Evolutionary conservation across 1,140 invertebrate genomes (phyloP).

Genomic region (Oncopodura yosiiana): DNA sequence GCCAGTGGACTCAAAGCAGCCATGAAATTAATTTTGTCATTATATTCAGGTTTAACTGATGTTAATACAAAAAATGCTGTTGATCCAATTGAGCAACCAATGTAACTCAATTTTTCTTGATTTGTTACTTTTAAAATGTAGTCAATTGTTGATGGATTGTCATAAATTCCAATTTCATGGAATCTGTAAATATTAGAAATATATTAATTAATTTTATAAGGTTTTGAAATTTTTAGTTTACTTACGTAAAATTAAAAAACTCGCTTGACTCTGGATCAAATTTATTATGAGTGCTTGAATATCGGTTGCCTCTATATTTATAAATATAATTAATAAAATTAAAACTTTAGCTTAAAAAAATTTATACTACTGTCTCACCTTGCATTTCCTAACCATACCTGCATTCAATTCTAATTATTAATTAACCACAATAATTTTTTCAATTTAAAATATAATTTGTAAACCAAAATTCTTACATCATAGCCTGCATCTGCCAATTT

Average conservation of each 20-base stretch:
- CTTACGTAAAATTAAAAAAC: slow-evolving; percentile 63
- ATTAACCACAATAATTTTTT: no score
- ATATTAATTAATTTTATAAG: background rate
- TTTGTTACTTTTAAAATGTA: slow-evolving; percentile 7
- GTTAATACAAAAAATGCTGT: background rate
- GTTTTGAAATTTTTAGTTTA: background rate
- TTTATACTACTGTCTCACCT: no score
- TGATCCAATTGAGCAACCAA: slow-evolving; percentile 6
- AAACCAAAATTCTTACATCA: no score
- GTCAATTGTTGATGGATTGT: slow-evolving; percentile 11
- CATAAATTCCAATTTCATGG: slow-evolving; percentile 26
- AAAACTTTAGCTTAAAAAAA: no score
- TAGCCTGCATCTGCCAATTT: slow-evolving; percentile 60
- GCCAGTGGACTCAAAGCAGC: no score
- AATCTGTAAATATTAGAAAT: slow-evolving; percentile 38
- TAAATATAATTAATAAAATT: no score
- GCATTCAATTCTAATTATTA: no score
- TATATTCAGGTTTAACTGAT: no score
- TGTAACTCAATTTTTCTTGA: slow-evolving; percentile 7
- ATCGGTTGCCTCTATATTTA: slow-evolving; percentile 48
- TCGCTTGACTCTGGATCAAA: slow-evolving; percentile 47
- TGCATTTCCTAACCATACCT: slow-evolving; percentile 58
- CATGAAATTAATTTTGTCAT: no score
- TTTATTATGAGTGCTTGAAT: slow-evolving; percentile 45
- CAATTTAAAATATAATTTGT: no score